Evolutionary conservation across 2,888 invertebrate species (phyloP).

Genomic region (Sesia bembeciformis): DNA sequence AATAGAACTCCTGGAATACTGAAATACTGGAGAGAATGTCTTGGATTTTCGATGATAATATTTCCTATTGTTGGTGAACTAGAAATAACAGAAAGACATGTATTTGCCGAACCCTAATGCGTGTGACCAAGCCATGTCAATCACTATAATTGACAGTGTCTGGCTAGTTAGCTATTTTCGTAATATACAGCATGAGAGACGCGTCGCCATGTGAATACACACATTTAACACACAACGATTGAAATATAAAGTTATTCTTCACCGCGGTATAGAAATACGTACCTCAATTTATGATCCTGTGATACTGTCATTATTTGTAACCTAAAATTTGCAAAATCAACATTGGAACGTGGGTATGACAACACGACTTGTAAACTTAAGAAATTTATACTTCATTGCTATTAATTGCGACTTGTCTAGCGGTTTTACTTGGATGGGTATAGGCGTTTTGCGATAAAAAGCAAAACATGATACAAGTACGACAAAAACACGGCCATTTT

Average conservation of each 20-base stretch:
- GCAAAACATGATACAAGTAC: constrained; percentile 49
- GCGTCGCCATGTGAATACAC: constrained; percentile 48
- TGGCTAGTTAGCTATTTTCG: constrained; percentile 34
- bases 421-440: neutral
- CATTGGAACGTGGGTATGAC: constrained; percentile 53
- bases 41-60: too few relatives aligned
- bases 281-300: neutral
- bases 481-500: constrained; percentile 71
- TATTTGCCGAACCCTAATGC: constrained; percentile 31
- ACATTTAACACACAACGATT: constrained; percentile 7
- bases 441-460: constrained; percentile 11
- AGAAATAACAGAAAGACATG: too few relatives aligned
- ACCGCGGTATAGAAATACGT: neutral
- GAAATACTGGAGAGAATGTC: neutral
- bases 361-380: constrained; percentile 17
- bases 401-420: too few relatives aligned
- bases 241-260: neutral
- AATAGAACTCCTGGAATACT: neutral
- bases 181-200: constrained; percentile 7
- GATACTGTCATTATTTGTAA: constrained; percentile 25
- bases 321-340: constrained; percentile 61
- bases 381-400: neutral
- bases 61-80: too few relatives aligned
- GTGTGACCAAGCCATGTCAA: constrained; percentile 56
- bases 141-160: constrained; percentile 69